Base-by-base conservation (phyloP, 2,888 invertebrate genomes). In the Melanostoma mellinum region DNA sequence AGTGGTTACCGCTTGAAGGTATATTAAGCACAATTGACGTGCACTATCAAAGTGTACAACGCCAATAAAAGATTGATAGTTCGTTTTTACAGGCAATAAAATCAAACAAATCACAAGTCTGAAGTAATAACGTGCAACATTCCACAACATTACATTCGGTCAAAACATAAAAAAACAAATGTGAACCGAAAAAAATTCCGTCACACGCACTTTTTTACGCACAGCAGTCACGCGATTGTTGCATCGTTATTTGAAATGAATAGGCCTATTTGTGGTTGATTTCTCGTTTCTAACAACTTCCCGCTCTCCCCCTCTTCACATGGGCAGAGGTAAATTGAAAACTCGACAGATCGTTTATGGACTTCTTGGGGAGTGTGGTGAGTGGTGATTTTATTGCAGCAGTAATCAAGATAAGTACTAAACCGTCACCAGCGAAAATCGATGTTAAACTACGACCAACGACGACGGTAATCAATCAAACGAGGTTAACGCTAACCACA, bases 331-430 rank as follows among this genome's bases (percentile, higher is more conserved):
- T 44, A 67, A 67, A 81, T 76, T 67, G 20, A 67, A 72, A 68
- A 52, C 53, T 61, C 67, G 48, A 76, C 67, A 56, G 61, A 81
- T 81, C 77, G 56, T 77, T 81, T 77, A 81, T 77, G 72, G 81
- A 55, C 53, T 65, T 52, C 58, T 65, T 73, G 78, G 63, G 20
- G 20, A 20, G 20, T 20, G 20, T 20, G 20, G 20, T 20, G 20
- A 20, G 20, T 78, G 73, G 53, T 75, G 67, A 56, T 73, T 82
- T 82, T 82, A 82, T 82, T 78, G 82, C 82, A 63, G 63, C 73
- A 52, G 58, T 71, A 78, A 82, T 74, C 82, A 69, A 69, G 73
- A 74, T 63, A 78, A 74, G 82, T 65, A 53, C 52, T 69, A 61
- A 68, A 74, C 56, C 73, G 65, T 63, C 63, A 63, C 63, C 50